Evolutionary conservation across 2,888 invertebrate genomes (phyloP).

Genomic region (Ichneumoninae sp.): DNA sequence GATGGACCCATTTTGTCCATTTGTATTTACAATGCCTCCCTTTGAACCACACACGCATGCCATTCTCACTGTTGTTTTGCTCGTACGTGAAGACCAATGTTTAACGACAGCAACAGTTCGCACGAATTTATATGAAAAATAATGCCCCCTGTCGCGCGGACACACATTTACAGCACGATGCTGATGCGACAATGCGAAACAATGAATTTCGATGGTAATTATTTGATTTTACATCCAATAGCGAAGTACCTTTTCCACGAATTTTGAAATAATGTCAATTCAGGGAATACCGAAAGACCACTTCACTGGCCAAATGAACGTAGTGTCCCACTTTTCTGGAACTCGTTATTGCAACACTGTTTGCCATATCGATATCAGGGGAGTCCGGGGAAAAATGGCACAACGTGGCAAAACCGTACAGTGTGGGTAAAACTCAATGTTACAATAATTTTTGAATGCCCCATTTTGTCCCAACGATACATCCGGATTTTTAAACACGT

Average conservation of each 20-base stretch:
- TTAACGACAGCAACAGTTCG: slow-evolving; percentile 7
- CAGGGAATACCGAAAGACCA: not conserved
- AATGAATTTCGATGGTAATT: not conserved
- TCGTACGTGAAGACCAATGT: not conserved
- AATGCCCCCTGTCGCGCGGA: not conserved
- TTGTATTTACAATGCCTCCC: not conserved
- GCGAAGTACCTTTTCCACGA: not conserved
- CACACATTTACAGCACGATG: slow-evolving; percentile 19
- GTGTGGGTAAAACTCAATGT: too few species aligned
- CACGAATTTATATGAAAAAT: slow-evolving; percentile 28
- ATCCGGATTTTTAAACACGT: too few species aligned
- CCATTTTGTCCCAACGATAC: too few species aligned
- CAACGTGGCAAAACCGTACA: too few species aligned
- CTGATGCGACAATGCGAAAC: not conserved
- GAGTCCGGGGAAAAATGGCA: too few species aligned
- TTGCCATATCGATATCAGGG: not conserved
- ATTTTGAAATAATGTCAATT: not conserved
- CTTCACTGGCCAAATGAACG: not conserved
- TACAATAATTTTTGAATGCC: too few species aligned
- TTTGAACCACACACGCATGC: not conserved
- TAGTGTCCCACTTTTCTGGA: not conserved
- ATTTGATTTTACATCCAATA: not conserved
- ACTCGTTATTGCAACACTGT: not conserved
- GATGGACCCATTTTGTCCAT: not conserved
- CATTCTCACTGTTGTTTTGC: not conserved